These are phyloP conservation scores for Himalopsyche japonica DNA, from an alignment of 2,888 invertebrate genomes.

Conservation along the genomic window DNA sequence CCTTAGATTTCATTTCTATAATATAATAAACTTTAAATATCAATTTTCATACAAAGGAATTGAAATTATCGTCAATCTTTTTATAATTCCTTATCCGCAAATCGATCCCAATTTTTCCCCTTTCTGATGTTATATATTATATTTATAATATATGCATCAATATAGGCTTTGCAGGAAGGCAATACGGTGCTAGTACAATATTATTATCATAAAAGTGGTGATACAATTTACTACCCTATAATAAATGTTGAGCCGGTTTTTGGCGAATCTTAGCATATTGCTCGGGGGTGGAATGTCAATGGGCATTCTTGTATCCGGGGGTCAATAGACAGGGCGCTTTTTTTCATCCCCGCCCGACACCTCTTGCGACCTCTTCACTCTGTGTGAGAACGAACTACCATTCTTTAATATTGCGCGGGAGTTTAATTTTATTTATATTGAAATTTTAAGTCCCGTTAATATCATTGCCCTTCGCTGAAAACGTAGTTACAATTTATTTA, in stretches of 20 bases:
- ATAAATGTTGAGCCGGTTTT: neutral
- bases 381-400: neutral
- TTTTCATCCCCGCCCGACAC: neutral
- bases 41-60: neutral
- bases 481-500: too few species aligned
- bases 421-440: neutral
- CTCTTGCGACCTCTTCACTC: neutral
- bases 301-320: conserved; percentile 9
- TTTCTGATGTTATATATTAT: conserved; percentile 13
- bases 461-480: neutral
- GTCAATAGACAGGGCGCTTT: conserved; percentile 14
- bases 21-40: neutral
- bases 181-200: conserved; percentile 6
- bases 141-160: conserved; percentile 33
- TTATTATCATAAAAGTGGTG: conserved; percentile 22
- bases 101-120: conserved; percentile 6
- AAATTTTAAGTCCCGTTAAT: neutral
- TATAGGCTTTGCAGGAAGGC: neutral
- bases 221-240: conserved; percentile 30
- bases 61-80: neutral
- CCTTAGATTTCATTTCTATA: neutral
- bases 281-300: conserved; percentile 13
- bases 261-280: neutral
- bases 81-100: conserved; percentile 9
- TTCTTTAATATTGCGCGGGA: neutral